Evolutionary conservation across 2,797 vertebrate genomes (phyloP).

Genomic region (Myotis vivesi): DNA sequence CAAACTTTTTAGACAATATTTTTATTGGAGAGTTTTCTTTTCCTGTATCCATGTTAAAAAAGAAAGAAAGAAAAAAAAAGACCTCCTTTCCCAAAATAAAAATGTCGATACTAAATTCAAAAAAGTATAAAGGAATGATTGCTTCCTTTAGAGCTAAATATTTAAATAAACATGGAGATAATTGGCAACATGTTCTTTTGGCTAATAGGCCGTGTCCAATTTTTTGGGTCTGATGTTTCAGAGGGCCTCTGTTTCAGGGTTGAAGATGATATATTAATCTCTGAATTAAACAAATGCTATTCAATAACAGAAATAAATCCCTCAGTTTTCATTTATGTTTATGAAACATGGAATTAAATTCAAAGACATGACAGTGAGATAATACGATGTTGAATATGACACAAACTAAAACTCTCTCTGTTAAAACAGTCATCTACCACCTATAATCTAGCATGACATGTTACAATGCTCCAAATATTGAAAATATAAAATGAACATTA

Average conservation of each 20-base stretch:
- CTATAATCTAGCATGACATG: slow-evolving; percentile 63
- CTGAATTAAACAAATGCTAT: slow-evolving; percentile 72
- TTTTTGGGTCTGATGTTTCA: slow-evolving; percentile 76
- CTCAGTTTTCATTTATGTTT: slow-evolving; percentile 62
- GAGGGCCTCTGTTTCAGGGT: slow-evolving; percentile 70
- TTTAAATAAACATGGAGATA: slow-evolving; percentile 80
- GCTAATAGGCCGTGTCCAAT: slow-evolving; percentile 78
- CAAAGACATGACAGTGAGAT: slow-evolving; percentile 50
- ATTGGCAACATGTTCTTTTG: slow-evolving; percentile 77
- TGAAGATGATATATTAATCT: slow-evolving; percentile 70
- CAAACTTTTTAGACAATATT: slow-evolving; percentile 82
- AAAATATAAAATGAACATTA: slow-evolving; percentile 60
- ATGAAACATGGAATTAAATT: slow-evolving; percentile 61
- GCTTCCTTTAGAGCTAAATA: slow-evolving; percentile 80
- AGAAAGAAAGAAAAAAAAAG: slow-evolving; percentile 63
- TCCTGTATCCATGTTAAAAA: slow-evolving; percentile 80
- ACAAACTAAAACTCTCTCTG: slow-evolving; percentile 54
- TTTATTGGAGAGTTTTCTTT: slow-evolving; percentile 82
- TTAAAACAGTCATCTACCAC: slow-evolving; percentile 45
- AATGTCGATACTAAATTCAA: slow-evolving; percentile 81
- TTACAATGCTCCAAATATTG: slow-evolving; percentile 60
- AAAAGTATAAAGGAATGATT: slow-evolving; percentile 80
- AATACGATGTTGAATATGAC: slow-evolving; percentile 43
- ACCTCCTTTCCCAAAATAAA: slow-evolving; percentile 79
- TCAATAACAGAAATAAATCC: slow-evolving; percentile 69